Evolutionary conservation across 2,797 vertebrate species (phyloP).

Genomic region (Calcarius lapponicus): DNA sequence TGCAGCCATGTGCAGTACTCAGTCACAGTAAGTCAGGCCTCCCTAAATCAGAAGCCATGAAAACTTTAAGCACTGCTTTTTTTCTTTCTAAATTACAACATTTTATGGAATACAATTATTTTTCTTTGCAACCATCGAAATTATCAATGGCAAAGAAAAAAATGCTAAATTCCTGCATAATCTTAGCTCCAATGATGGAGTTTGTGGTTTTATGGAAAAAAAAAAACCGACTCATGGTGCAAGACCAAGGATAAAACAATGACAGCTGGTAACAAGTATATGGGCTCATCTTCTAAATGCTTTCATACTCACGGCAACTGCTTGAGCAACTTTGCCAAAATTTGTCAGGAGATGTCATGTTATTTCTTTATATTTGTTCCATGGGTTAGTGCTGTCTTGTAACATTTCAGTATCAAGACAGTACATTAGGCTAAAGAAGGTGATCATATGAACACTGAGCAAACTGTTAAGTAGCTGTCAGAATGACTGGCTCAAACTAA

Average conservation of each 20-base stretch:
- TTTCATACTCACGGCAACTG: not conserved
- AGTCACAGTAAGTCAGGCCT: not conserved
- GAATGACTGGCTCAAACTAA: not conserved
- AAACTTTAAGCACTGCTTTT: not conserved
- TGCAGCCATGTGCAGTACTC: not conserved
- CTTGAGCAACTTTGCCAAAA: not conserved
- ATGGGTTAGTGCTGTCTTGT: not conserved
- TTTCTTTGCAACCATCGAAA: not conserved
- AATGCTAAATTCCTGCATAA: not conserved
- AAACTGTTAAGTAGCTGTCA: not conserved
- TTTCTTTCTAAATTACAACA: not conserved
- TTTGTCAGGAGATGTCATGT: not conserved
- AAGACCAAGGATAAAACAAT: not conserved
- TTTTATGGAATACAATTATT: not conserved
- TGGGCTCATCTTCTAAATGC: not conserved
- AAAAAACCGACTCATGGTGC: not conserved
- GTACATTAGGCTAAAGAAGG: not conserved
- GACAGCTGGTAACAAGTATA: not conserved
- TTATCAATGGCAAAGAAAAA: not conserved
- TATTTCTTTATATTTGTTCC: slow-evolving; percentile 1
- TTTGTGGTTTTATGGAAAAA: not conserved
- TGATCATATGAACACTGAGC: not conserved
- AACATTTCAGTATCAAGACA: not conserved
- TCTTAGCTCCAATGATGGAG: not conserved
- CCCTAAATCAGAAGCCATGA: not conserved